Evolutionary conservation across 2,797 vertebrate species (phyloP), one percentile per base, ranked within the genome.

Genomic region (Phyllotis vaccarum): DNA sequence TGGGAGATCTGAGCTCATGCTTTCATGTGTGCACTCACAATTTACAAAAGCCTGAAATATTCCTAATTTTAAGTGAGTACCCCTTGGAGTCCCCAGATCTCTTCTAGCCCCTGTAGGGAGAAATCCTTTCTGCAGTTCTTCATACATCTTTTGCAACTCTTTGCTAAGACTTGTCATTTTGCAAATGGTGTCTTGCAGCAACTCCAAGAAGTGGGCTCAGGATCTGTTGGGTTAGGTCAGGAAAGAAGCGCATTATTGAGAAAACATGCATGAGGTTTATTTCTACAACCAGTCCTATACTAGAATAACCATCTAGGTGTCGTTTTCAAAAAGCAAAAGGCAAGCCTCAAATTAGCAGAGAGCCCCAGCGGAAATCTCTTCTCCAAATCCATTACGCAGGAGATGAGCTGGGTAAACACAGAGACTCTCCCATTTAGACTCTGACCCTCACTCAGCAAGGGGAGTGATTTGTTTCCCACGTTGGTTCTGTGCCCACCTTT

Each of bases 401-500:
- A 97, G 97, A 97, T 96, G 94, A 96, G 95, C 93, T 93, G 93
- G 93, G 95, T 89, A 97, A 96, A 95, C 94, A 93, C 75, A 13
- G 54, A 90, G 96, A 78, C 93, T 78, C 95, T 94, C 96, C 97
- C 97, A 89, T 97, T 97, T 94, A 94, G 95, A 95, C 75, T 81
- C 90, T 96, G 97, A 97, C 97, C 97, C 97, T 93, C 97, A 49
- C 94, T 95, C 95, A 75, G 88, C 52, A 56, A 95, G 96, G 94
- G 97, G 94, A 96, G 92, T 97, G 97, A 97, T 97, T 97, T 97
- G 97, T 96, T 97, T 97, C 94, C 86, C 82, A 92, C 24, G 29
- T 97, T 97, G 97, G 96, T 97, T 94, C 95, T 74, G 31, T 97
- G 97, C 96, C 97, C 96, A 97, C 97, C 97, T 97, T 97, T 97